A percentile compares a stretch with the other conserved stretches of the same genome.
Conservation (phyloP, 2,888 invertebrate species). For the Spisula solida region DNA sequence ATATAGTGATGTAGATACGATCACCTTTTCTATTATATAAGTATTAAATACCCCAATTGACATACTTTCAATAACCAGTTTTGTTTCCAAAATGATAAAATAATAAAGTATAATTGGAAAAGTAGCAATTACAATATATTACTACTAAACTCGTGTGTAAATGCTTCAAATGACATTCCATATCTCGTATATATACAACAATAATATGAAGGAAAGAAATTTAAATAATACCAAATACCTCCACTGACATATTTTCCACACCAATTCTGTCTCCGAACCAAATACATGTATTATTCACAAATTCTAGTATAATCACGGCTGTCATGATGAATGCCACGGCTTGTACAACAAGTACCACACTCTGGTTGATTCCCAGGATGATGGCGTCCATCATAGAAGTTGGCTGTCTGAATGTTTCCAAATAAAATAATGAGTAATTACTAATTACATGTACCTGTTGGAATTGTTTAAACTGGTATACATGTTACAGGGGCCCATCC, state of each 20-base stretch:
- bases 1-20: too few relatives aligned
- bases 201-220: too few relatives aligned
- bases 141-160: background rate
- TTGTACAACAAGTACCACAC: slow-evolving; percentile 31
- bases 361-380: slow-evolving; percentile 45
- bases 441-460: too few relatives aligned
- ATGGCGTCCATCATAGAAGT: slow-evolving; percentile 40
- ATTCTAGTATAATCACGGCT: slow-evolving; percentile 34
- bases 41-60: too few relatives aligned
- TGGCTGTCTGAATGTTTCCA: slow-evolving; percentile 14
- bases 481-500: too few relatives aligned
- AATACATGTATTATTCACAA: slow-evolving; percentile 88
- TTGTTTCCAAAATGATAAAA: too few relatives aligned
- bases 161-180: background rate
- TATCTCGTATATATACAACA: background rate
- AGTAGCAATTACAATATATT: too few relatives aligned
- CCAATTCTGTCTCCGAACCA: slow-evolving; percentile 91
- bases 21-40: too few relatives aligned
- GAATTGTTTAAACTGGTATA: too few relatives aligned
- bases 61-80: too few relatives aligned
- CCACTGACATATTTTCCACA: slow-evolving; percentile 87
- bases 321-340: slow-evolving; percentile 32
- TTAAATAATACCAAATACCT: slow-evolving; percentile 35
- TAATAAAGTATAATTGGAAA: too few relatives aligned
- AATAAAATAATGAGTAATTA: background rate